These are phyloP conservation scores for Chanos chanos DNA, from an alignment of 2,797 vertebrate genomes.

Conservation along the genomic window DNA sequence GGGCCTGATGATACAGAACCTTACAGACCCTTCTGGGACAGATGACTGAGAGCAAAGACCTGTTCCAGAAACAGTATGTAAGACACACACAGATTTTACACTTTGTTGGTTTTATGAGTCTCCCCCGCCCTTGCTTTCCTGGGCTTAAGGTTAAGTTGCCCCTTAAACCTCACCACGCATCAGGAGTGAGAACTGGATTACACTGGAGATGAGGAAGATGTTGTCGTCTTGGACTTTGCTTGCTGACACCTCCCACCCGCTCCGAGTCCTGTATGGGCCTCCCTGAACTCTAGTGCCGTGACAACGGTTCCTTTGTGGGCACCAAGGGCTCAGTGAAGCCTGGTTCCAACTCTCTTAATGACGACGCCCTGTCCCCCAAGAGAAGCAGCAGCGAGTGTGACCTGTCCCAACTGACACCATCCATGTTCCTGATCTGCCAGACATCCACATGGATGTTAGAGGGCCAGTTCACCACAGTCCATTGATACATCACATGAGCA, in stretches of 20 bases:
- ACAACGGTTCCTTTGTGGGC: constrained; percentile 95
- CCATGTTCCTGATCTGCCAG: no score
- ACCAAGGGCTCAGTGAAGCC: constrained; percentile 88
- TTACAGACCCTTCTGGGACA: constrained; percentile 91
- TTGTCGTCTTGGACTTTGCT: constrained; percentile 95
- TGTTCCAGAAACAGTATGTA: constrained; percentile 98
- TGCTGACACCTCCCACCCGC: constrained; percentile 84
- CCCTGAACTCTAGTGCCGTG: constrained; percentile 80
- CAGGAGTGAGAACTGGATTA: constrained; percentile 98
- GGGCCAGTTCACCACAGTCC: constrained; percentile 53
- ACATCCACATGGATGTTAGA: no score
- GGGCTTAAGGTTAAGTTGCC: no score
- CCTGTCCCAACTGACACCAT: neutral
- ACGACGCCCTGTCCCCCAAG: constrained; percentile 83
- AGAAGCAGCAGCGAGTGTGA: constrained; percentile 92
- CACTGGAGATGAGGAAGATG: constrained; percentile 95
- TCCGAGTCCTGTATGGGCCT: constrained; percentile 91
- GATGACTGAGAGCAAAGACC: constrained; percentile 98
- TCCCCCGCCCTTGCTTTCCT: no score
- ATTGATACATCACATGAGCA: constrained; percentile 23
- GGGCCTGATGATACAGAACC: constrained; percentile 95
- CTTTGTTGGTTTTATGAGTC: no score
- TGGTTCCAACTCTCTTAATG: constrained; percentile 96
- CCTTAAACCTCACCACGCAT: no score
- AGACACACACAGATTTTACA: no score